Evolutionary conservation across 2,113 vertebrate species (phyloP).

Genomic region (Oxygymnocypris stewartii): DNA sequence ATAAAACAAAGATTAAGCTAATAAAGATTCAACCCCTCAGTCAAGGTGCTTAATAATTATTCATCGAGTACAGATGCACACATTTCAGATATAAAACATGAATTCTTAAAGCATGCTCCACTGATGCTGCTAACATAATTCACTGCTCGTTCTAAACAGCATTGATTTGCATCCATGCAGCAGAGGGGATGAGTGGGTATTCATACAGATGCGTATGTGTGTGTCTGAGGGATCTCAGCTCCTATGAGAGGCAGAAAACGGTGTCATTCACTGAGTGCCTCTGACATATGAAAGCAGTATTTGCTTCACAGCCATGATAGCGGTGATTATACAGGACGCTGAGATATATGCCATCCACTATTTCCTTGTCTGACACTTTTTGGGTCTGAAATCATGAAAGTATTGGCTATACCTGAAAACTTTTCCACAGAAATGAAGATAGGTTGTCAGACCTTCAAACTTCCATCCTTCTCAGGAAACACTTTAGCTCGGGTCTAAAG

Average conservation of each 20-base stretch:
- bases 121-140: slow-evolving; percentile 74
- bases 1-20: slow-evolving; percentile 79
- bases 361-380: neutral
- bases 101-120: slow-evolving; percentile 72
- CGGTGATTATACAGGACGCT: neutral
- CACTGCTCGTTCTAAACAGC: slow-evolving; percentile 72
- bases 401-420: neutral
- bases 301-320: slow-evolving; percentile 13
- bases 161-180: slow-evolving; percentile 70
- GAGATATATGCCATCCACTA: neutral
- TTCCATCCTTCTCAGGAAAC: neutral
- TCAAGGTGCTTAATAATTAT: slow-evolving; percentile 77
- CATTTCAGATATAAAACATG: slow-evolving; percentile 76
- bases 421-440: neutral
- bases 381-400: neutral
- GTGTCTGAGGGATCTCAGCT: slow-evolving; percentile 18
- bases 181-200: slow-evolving; percentile 36
- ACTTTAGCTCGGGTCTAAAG: neutral
- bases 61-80: slow-evolving; percentile 75
- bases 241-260: slow-evolving; percentile 14
- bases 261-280: slow-evolving; percentile 2
- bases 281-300: slow-evolving; percentile 31
- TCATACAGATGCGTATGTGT: slow-evolving; percentile 36
- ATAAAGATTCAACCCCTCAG: slow-evolving; percentile 78
- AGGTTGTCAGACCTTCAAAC: neutral